Evolutionary conservation across 2,797 vertebrate genomes (phyloP), one percentile per base, ranked within the genome.

Genomic region (Eremophila alpestris): DNA sequence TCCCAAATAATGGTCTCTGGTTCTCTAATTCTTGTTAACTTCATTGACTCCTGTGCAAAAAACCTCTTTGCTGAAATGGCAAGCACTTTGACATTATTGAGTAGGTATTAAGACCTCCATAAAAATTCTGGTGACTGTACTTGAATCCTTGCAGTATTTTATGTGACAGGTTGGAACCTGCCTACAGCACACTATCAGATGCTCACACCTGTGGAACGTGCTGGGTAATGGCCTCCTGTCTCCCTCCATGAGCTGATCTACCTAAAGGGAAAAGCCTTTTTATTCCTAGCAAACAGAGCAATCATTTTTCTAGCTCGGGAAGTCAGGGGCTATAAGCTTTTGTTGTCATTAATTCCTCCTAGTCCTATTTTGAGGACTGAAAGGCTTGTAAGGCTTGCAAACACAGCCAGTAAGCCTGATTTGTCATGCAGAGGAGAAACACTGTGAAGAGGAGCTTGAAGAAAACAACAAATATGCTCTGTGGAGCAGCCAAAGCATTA

Each of bases 111-210:
- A 86, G 79, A 88, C n/a, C 43, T 68, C 68, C 62, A 89, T 59
- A 78, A 81, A 83, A 80, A 75, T 78, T 71, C 59, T 22, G 8
- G 43, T 87, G 52, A 30, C 41, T 90, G 29, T 62, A 56, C 48
- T 73, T 22, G 55, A 79, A 67, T 93, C 45, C 52, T 84, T 84
- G 51, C 45, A 82, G 19, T 67, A 60, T 52, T 79, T 21, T 34
- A 59, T 45, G 52, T 90, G 92, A 85, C 87, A 86, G 68, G 62
- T 69, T 29, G 23, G 79, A 94, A 65, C 62, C 58, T 86, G 87
- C 87, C 54, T 58, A 38, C 74, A 91, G 76, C 74, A 26, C 13
- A 27, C 59, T 87, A 81, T 94, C 96, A 92, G 90, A 52, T 67
- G 83, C 76, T 92, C 63, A 65, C 48, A 71, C 48, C 49, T n/a